Conservation (phyloP, 1,140 invertebrate genomes). For the Drosophila pruinosa region DNA sequence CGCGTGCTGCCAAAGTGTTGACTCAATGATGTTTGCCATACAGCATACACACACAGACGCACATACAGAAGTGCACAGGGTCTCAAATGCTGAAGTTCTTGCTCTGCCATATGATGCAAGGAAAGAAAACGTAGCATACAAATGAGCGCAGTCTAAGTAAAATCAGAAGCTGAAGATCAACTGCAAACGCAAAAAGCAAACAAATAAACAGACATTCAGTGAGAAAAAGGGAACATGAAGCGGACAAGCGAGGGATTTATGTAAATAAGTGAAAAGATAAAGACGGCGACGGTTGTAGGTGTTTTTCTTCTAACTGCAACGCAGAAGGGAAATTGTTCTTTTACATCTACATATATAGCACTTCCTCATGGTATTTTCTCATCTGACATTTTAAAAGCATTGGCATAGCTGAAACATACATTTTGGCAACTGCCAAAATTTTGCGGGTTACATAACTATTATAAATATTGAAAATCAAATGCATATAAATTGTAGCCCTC, state of each 20-base stretch:
- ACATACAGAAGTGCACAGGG: not conserved
- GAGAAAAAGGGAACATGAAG: not conserved
- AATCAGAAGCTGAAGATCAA: slow-evolving; percentile 69
- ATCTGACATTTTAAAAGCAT: slow-evolving; percentile 20
- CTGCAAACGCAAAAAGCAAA: slow-evolving; percentile 58
- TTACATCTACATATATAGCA: too few relatives aligned
- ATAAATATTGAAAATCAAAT: slow-evolving; percentile 41
- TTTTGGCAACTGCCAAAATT: not conserved
- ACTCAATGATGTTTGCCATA: slow-evolving; percentile 13
- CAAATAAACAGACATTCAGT: not conserved
- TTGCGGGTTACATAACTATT: slow-evolving; percentile 1
- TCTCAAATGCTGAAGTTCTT: not conserved
- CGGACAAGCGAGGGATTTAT: slow-evolving; percentile 21
- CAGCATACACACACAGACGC: slow-evolving; percentile 3
- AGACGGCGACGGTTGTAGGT: not conserved
- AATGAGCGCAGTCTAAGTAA: slow-evolving; percentile 50
- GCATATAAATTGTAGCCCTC: slow-evolving; percentile 35
- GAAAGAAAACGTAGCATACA: slow-evolving; percentile 52
- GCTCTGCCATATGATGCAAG: not conserved
- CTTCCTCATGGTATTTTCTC: not conserved
- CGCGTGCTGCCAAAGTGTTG: slow-evolving; percentile 9
- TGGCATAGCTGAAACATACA: not conserved
- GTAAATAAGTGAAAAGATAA: slow-evolving; percentile 29
- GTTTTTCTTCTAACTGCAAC: not conserved
- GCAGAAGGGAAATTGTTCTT: not conserved